Conservation (phyloP, 1,140 invertebrate species). For the Diabrotica virgifera region DNA sequence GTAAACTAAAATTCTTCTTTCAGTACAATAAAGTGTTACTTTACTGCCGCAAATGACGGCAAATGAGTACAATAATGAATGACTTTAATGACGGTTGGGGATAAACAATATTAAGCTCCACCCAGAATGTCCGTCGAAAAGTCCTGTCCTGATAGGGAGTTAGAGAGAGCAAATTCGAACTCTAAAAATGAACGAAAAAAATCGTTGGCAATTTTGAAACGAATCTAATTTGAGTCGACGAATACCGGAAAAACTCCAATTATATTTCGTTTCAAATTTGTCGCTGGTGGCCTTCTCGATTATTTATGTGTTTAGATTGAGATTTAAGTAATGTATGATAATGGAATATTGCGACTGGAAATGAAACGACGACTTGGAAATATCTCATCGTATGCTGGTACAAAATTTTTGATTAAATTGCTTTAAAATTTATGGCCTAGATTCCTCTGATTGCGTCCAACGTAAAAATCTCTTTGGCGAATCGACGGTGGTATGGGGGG, state of each 20-base stretch:
- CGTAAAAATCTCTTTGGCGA: conserved; percentile 17
- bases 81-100: too few relatives aligned
- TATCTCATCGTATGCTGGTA: conserved; percentile 22
- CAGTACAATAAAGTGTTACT: too few relatives aligned
- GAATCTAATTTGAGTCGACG: conserved; percentile 16
- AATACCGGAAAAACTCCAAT: conserved; percentile 23
- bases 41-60: too few relatives aligned
- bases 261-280: conserved; percentile 24
- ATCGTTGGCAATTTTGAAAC: conserved; percentile 22
- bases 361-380: conserved; percentile 30
- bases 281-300: conserved; percentile 23
- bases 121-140: neutral
- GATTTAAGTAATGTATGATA: conserved; percentile 34
- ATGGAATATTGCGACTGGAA: conserved; percentile 30
- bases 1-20: too few relatives aligned
- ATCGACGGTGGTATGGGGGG: conserved; percentile 12
- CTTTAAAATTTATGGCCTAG: conserved; percentile 29
- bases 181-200: conserved; percentile 10
- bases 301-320: conserved; percentile 37
- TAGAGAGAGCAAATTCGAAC: neutral
- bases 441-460: conserved; percentile 23
- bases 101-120: neutral
- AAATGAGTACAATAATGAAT: too few relatives aligned
- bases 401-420: conserved; percentile 36
- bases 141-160: neutral